Conservation (phyloP, 2,113 vertebrate species). For the Ornithorhynchus anatinus region DNA sequence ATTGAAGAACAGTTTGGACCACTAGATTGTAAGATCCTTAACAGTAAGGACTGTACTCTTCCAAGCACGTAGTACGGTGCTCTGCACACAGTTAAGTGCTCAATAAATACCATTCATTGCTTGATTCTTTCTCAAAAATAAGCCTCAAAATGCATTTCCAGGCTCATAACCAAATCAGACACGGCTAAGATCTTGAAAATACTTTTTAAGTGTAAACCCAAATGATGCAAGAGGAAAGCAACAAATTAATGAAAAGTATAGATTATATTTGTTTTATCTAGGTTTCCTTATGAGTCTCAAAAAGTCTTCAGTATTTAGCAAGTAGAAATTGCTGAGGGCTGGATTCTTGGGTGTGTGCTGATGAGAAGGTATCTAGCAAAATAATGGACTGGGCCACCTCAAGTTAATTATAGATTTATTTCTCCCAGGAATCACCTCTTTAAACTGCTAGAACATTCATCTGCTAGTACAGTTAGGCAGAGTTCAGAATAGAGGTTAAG, state of each 20-base stretch:
- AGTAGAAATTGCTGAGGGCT: background rate
- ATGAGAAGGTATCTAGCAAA: background rate
- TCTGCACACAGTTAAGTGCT: too few relatives aligned
- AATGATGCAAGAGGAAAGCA: background rate
- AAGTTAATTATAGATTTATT: slow-evolving; percentile 9
- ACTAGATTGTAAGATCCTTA: too few relatives aligned
- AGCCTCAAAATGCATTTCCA: background rate
- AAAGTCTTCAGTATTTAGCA: slow-evolving; percentile 5
- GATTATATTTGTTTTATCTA: background rate
- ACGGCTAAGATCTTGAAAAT: slow-evolving; percentile 14
- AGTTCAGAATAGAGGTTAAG: slow-evolving; percentile 30
- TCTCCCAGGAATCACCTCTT: slow-evolving; percentile 27
- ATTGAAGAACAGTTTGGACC: too few relatives aligned
- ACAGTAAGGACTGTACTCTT: too few relatives aligned
- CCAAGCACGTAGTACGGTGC: too few relatives aligned
- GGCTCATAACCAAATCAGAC: slow-evolving; percentile 3
- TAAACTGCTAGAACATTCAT: slow-evolving; percentile 26
- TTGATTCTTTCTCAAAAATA: slow-evolving; percentile 25
- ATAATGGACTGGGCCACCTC: slow-evolving; percentile 5
- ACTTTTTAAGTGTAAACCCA: background rate
- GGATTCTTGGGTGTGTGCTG: background rate
- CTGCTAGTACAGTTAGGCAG: slow-evolving; percentile 1
- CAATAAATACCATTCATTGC: slow-evolving; percentile 13
- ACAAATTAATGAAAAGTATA: background rate
- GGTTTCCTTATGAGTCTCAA: background rate